Conservation (phyloP, 1,140 invertebrate species). For the Drosophila pseudoobscura region DNA sequence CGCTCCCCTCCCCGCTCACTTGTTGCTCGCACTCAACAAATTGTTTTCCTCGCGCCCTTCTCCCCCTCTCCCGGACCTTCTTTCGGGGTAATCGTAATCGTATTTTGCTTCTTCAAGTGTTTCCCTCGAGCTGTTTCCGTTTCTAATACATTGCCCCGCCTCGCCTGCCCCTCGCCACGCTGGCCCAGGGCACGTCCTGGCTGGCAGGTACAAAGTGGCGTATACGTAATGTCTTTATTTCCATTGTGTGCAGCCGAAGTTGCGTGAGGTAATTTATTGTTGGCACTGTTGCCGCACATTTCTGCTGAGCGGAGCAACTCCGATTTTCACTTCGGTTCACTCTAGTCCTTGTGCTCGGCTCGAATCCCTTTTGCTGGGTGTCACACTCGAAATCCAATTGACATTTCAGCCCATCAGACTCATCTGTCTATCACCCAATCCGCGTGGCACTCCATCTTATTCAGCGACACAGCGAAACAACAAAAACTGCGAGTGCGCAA, state of each 20-base stretch:
- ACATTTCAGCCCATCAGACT: slow-evolving; percentile 18
- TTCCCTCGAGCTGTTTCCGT: slow-evolving; percentile 76
- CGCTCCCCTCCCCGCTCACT: slow-evolving; percentile 45
- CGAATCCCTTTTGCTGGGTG: not conserved
- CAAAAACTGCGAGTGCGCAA: no score
- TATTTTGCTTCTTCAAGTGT: slow-evolving; percentile 74
- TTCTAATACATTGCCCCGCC: slow-evolving; percentile 73
- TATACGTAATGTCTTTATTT: slow-evolving; percentile 78
- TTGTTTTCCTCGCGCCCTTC: slow-evolving; percentile 41
- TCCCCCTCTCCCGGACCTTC: slow-evolving; percentile 2
- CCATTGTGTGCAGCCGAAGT: slow-evolving; percentile 26
- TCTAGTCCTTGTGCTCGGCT: not conserved
- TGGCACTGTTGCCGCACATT: slow-evolving; percentile 16
- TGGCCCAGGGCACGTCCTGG: slow-evolving; percentile 34
- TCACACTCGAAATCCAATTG: slow-evolving; percentile 40
- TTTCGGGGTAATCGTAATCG: slow-evolving; percentile 71
- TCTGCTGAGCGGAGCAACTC: slow-evolving; percentile 29
- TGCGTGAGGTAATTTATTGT: slow-evolving; percentile 61
- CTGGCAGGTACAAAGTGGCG: slow-evolving; percentile 59
- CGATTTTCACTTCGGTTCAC: slow-evolving; percentile 13
- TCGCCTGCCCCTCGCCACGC: slow-evolving; percentile 3
- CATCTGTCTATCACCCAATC: no score
- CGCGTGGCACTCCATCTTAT: slow-evolving; percentile 18
- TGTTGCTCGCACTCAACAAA: slow-evolving; percentile 76
- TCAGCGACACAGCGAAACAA: slow-evolving; percentile 17